phyloP scores from a whole-genome alignment of 2,113 vertebrate species.

The Petromus typicus region DNA sequence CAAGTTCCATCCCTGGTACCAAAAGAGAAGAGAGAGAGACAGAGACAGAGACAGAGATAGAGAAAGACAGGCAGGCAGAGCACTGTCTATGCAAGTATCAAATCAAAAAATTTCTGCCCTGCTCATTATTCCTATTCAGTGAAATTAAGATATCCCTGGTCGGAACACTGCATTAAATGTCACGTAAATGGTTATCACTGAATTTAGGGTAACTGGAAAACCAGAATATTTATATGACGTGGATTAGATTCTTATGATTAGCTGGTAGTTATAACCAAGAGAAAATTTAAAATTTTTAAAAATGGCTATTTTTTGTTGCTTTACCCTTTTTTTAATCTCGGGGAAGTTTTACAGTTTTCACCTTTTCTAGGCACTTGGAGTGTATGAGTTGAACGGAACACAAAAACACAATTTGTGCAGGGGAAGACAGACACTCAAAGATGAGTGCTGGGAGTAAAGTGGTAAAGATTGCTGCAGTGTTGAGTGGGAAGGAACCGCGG shows the following conservation, averaged over 20 bases:
- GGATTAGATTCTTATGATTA: not conserved
- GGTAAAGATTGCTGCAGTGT: not conserved
- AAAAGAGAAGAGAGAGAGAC: too few species aligned
- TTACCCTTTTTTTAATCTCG: slow-evolving; percentile 38
- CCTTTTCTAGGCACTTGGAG: slow-evolving; percentile 10
- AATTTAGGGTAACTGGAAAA: slow-evolving; percentile 44
- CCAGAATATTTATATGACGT: slow-evolving; percentile 36
- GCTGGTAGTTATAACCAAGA: not conserved
- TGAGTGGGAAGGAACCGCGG: not conserved
- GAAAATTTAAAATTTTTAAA: slow-evolving; percentile 41
- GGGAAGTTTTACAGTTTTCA: not conserved
- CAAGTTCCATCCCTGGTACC: too few species aligned
- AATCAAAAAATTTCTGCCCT: slow-evolving; percentile 18
- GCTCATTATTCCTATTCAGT: slow-evolving; percentile 4
- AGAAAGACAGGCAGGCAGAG: too few species aligned
- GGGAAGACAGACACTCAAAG: slow-evolving; percentile 18
- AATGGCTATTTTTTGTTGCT: slow-evolving; percentile 15
- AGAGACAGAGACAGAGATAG: too few species aligned
- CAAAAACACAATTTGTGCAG: not conserved
- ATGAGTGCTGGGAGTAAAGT: not conserved
- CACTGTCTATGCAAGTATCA: slow-evolving; percentile 39
- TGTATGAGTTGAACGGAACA: slow-evolving; percentile 1
- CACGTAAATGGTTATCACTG: slow-evolving; percentile 32
- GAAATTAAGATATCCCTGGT: slow-evolving; percentile 26
- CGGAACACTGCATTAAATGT: slow-evolving; percentile 44